Evolutionary conservation across 2,113 vertebrate genomes (phyloP).

Genomic region (Nerophis ophidion): DNA sequence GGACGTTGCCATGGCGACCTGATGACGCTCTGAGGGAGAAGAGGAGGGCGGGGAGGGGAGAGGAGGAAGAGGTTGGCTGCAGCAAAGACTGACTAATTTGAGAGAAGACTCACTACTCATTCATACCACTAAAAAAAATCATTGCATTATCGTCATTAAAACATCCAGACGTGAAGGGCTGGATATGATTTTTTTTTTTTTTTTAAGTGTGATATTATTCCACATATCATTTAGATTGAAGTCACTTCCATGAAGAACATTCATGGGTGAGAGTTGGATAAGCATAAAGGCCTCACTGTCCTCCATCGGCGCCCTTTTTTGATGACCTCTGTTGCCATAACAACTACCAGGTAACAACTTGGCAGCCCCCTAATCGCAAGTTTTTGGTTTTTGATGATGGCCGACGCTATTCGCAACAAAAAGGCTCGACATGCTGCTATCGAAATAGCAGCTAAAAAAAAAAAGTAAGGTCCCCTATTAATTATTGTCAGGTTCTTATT

Average conservation of each 20-base stretch:
- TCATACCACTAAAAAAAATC: not conserved
- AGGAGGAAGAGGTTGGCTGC: constrained; percentile 48
- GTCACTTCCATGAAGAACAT: not conserved
- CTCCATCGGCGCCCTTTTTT: constrained; percentile 28
- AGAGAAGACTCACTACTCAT: constrained; percentile 35
- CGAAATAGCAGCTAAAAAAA: too few species aligned
- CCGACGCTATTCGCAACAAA: too few species aligned
- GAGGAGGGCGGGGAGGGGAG: constrained; percentile 34
- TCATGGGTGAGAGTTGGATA: not conserved
- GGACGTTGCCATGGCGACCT: constrained; percentile 61
- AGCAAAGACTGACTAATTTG: constrained; percentile 34
- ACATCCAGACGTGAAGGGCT: not conserved
- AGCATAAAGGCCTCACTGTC: constrained; percentile 11
- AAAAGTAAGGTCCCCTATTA: too few species aligned
- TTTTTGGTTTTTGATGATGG: too few species aligned
- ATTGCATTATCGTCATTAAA: not conserved
- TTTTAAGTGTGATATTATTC: not conserved
- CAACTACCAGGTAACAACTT: constrained; percentile 41
- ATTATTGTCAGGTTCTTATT: too few species aligned
- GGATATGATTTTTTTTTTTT: not conserved
- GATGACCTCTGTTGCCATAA: constrained; percentile 57
- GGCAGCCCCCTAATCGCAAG: too few species aligned
- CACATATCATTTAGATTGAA: not conserved
- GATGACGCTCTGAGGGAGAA: constrained; percentile 65
- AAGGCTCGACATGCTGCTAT: too few species aligned